phyloP scores from a whole-genome alignment of 2,888 invertebrate species.

The Deilephila elpenor region DNA sequence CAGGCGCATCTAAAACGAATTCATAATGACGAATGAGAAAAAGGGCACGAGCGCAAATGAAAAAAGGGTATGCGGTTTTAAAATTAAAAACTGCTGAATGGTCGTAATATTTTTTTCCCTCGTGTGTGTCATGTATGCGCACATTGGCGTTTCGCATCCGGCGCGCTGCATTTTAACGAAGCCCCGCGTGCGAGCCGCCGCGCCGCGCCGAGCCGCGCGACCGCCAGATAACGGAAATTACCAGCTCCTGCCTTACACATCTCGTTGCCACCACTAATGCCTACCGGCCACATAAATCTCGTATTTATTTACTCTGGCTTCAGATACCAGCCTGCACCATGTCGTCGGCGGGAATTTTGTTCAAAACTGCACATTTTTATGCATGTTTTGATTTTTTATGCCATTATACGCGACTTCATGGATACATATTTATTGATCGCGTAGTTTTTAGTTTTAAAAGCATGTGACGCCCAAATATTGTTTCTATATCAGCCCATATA shows the following conservation, averaged over 20 bases:
- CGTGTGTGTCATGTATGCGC: constrained; percentile 62
- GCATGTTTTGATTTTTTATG: background rate
- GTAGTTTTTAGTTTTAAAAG: too few species aligned
- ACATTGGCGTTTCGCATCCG: constrained; percentile 70
- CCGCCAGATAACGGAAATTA: constrained; percentile 73
- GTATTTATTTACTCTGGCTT: constrained; percentile 47
- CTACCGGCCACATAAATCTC: constrained; percentile 55
- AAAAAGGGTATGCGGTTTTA: constrained; percentile 53
- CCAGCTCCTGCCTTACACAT: constrained; percentile 57
- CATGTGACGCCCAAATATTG: too few species aligned
- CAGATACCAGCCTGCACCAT: background rate
- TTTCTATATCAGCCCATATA: too few species aligned
- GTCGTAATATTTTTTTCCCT: constrained; percentile 52
- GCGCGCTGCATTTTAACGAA: constrained; percentile 74
- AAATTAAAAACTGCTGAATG: constrained; percentile 66
- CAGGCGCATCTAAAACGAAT: constrained; percentile 34
- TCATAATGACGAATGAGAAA: constrained; percentile 56
- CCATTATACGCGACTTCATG: background rate
- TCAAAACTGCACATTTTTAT: background rate
- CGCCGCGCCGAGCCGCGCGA: constrained; percentile 34
- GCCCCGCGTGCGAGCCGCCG: constrained; percentile 41
- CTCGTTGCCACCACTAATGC: constrained; percentile 46
- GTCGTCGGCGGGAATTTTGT: background rate
- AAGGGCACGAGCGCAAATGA: constrained; percentile 49
- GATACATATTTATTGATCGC: background rate